Base-by-base conservation (phyloP, 2,797 vertebrate species). In the Leucoraja ocellata region DNA sequence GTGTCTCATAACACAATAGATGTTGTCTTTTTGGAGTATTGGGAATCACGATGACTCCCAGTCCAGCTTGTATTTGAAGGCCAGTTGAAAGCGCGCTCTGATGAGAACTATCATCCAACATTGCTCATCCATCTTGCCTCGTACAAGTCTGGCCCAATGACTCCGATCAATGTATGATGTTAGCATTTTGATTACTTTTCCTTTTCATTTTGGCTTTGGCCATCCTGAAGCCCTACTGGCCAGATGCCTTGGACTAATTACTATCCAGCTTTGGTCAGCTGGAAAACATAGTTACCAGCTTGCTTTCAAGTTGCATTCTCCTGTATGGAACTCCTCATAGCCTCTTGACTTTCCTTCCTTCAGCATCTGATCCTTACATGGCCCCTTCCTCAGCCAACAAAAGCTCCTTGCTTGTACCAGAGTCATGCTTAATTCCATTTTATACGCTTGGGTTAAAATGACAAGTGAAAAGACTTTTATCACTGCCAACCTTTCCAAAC, bases 381-480 rank as follows among this genome's bases (percentile, higher is more conserved):
- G 90, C 90, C 71, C 58, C 39, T 28, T 76, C 9, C 7, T 11
- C 73, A 76, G 11, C 90, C 25, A 46, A 8, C 71, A 16, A 39
- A 4, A 54, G 23, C 90, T 74, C 71, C 88, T 71, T 91, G 63
- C 21, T 65, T 71, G 8, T 39, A 71, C 16, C 13, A 32, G 36
- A 32, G 63, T 16, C 1, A 21, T 71, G 36, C 10, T 90, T 90
- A 68, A 36, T 65, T 36, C 65, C 39, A 91, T 28, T 84, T 84
- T 84, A 68, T 90, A 71, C 39, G n/a, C 65, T 71, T 63, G 36
- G 65, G 63, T 91, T 68, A 71, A 91, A 71, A 71, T 91, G 65
- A 91, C 32, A 91, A 91, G 61, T 91, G 88, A 91, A 91, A 91
- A 91, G 88, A 91, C 65, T 71, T 84, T 91, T 46, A 91, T 71